Evolutionary conservation across 2,888 invertebrate genomes (phyloP).

Genomic region (Tenthredo scrophulariae): DNA sequence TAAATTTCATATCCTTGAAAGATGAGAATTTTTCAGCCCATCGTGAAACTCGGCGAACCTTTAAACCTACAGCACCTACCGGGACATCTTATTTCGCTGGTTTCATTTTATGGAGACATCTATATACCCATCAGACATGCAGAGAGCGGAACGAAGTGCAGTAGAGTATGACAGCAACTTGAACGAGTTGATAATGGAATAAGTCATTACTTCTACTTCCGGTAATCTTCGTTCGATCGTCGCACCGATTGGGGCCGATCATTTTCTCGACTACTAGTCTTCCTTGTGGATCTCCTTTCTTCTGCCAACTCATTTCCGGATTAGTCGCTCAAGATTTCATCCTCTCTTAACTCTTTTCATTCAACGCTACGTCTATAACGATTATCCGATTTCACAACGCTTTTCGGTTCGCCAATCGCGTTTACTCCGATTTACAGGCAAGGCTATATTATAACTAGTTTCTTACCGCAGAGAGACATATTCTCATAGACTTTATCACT

Average conservation of each 20-base stretch:
- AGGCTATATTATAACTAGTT: not conserved
- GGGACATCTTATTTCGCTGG: slow-evolving; percentile 15
- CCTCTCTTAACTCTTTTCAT: slow-evolving; percentile 20
- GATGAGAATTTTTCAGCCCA: slow-evolving; percentile 22
- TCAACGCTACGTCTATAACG: slow-evolving; percentile 1
- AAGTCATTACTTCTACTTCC: slow-evolving; percentile 45
- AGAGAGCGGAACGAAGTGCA: slow-evolving; percentile 27
- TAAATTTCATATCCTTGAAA: slow-evolving; percentile 36
- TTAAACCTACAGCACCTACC: not conserved
- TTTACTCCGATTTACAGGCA: not conserved
- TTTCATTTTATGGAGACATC: not conserved
- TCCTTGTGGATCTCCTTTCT: not conserved
- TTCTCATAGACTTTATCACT: not conserved
- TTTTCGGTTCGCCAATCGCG: not conserved
- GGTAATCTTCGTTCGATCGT: slow-evolving; percentile 45
- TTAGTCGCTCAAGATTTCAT: slow-evolving; percentile 36
- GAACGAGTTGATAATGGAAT: slow-evolving; percentile 36
- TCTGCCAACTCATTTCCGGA: slow-evolving; percentile 42
- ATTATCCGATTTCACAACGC: slow-evolving; percentile 12
- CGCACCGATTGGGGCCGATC: slow-evolving; percentile 19
- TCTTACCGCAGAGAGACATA: not conserved
- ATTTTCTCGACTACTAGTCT: slow-evolving; percentile 18
- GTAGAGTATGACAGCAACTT: slow-evolving; percentile 25
- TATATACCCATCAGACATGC: not conserved
- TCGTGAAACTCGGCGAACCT: not conserved